Percentiles rank a stretch among this genome's conserved stretches.
phyloP scores from a whole-genome alignment of 2,113 vertebrate genomes.

The Malurus melanocephalus region DNA sequence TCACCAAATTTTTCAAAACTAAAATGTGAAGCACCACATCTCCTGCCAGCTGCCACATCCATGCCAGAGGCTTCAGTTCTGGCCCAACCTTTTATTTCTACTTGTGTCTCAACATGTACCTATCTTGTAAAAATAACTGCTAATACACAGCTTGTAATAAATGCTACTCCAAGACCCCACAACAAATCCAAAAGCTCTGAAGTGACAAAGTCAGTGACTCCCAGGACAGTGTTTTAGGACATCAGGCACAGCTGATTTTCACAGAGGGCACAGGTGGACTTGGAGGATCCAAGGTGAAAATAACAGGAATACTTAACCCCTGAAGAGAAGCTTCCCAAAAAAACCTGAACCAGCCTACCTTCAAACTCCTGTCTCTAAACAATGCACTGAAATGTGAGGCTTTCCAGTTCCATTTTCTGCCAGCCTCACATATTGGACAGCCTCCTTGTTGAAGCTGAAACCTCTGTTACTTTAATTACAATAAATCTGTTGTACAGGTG shows the following conservation, averaged over 20 bases:
- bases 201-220: neutral
- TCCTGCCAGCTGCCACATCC: neutral
- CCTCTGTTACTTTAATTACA: neutral
- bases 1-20: neutral
- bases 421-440: neutral
- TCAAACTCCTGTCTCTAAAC: neutral
- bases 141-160: neutral
- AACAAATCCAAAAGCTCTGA: neutral
- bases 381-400: neutral
- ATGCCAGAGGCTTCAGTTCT: neutral
- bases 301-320: neutral
- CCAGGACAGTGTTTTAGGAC: neutral
- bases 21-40: neutral
- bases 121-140: neutral
- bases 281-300: neutral
- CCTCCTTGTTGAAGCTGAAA: neutral
- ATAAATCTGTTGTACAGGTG: neutral
- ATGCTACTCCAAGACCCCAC: neutral
- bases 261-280: neutral
- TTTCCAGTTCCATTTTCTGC: neutral
- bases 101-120: fast-evolving
- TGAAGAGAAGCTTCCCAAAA: neutral
- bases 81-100: neutral
- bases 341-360: neutral
- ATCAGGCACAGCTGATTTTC: neutral